A percentile compares a stretch with the other conserved stretches of the same genome.
phyloP scores from a whole-genome alignment of 2,888 invertebrate species.

The Pterobdella sp. region DNA sequence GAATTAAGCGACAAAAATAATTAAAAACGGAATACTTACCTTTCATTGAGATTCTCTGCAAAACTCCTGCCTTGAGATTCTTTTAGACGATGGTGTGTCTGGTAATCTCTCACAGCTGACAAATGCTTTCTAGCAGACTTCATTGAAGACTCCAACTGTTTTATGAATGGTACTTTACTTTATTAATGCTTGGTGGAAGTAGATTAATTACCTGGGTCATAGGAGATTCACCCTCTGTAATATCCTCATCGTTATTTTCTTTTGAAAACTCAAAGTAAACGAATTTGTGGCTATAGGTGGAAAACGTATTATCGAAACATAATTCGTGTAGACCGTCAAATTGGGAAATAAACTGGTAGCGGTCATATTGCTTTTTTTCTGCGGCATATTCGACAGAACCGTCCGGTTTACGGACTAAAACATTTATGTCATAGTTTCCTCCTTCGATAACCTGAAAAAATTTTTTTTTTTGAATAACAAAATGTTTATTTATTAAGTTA shows the following conservation, averaged over 20 bases:
- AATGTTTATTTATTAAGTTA: background rate
- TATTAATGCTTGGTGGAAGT: background rate
- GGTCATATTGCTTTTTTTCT: constrained; percentile 89
- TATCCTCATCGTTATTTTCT: constrained; percentile 34
- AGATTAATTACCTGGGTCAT: constrained; percentile 62
- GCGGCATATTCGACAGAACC: constrained; percentile 76
- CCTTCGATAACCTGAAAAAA: constrained; percentile 82
- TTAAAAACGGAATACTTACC: too few species aligned
- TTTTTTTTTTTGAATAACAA: too few species aligned
- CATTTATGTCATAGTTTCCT: constrained; percentile 96
- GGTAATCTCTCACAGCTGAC: constrained; percentile 80
- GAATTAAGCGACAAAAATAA: too few species aligned
- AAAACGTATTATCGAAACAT: constrained; percentile 96
- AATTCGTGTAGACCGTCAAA: constrained; percentile 46
- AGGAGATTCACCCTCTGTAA: constrained; percentile 59
- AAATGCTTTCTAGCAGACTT: constrained; percentile 81
- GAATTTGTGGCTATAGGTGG: constrained; percentile 94
- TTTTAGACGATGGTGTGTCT: constrained; percentile 88
- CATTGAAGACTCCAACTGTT: constrained; percentile 81
- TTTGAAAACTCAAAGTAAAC: constrained; percentile 85
- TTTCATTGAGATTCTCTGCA: constrained; percentile 90
- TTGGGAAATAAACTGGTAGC: constrained; percentile 60
- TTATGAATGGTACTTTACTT: background rate
- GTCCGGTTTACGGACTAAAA: constrained; percentile 75
- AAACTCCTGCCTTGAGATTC: constrained; percentile 89